Conservation (phyloP, 1,140 invertebrate genomes). For the Trachymyrmex cornetzi region DNA sequence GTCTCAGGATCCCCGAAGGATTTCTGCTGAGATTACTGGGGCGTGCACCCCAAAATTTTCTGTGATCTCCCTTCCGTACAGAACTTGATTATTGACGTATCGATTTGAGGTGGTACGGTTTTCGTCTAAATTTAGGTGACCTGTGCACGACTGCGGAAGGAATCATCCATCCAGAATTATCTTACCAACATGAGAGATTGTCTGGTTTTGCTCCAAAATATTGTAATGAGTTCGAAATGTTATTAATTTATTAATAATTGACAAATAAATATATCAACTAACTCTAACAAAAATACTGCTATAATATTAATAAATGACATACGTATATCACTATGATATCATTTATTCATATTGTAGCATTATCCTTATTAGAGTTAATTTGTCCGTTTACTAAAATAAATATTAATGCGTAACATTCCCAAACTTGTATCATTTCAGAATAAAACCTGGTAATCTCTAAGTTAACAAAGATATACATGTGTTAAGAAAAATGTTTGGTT, state of each 20-base stretch:
- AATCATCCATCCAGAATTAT: slow-evolving; percentile 14
- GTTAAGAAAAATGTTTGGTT: too few relatives aligned
- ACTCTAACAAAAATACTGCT: not conserved
- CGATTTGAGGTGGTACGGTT: slow-evolving; percentile 2
- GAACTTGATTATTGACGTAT: slow-evolving; percentile 56
- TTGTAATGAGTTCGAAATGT: not conserved
- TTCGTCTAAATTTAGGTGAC: slow-evolving; percentile 52
- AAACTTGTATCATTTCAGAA: too few relatives aligned
- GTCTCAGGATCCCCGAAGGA: slow-evolving; percentile 48
- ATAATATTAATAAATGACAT: not conserved
- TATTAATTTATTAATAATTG: not conserved
- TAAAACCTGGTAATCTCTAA: too few relatives aligned
- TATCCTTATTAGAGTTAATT: too few relatives aligned
- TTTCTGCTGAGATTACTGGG: slow-evolving; percentile 47
- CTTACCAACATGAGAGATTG: not conserved
- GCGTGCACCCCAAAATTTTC: slow-evolving; percentile 50
- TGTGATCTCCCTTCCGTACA: slow-evolving; percentile 38
- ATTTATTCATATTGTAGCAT: too few relatives aligned
- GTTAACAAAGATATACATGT: not conserved
- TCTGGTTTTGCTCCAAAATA: not conserved
- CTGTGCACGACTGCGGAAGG: slow-evolving; percentile 27
- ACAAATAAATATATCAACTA: slow-evolving; percentile 4
- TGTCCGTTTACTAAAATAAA: too few relatives aligned
- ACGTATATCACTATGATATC: too few relatives aligned
- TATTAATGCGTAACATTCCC: too few relatives aligned